phyloP scores from a whole-genome alignment of 2,888 invertebrate species.

The Lycia hirtaria region DNA sequence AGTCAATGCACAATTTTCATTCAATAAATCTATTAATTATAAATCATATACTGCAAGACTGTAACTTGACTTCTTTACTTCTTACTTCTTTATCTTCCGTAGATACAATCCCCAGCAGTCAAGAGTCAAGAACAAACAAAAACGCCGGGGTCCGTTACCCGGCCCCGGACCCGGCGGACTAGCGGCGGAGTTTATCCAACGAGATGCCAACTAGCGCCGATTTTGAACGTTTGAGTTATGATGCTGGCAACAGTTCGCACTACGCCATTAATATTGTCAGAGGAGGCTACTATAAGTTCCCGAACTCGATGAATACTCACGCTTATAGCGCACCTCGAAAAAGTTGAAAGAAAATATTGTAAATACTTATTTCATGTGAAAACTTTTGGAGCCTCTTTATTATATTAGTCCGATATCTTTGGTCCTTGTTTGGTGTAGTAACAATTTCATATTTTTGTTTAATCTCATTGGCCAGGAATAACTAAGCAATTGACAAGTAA shows the following conservation, averaged over 20 bases:
- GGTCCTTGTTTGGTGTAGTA: too few species aligned
- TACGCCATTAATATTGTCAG: conserved; percentile 46
- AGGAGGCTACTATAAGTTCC: conserved; percentile 25
- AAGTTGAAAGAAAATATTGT: too few species aligned
- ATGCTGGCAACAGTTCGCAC: conserved; percentile 44
- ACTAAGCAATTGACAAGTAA: too few species aligned
- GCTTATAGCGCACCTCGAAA: neutral
- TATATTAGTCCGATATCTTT: too few species aligned
- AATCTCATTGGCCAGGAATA: too few species aligned
- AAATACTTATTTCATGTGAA: too few species aligned
- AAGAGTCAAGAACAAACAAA: conserved; percentile 17
- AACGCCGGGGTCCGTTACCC: conserved; percentile 39
- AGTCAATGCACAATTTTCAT: too few species aligned
- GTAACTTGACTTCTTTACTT: conserved; percentile 24
- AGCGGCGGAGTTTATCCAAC: conserved; percentile 47
- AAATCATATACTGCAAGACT: too few species aligned
- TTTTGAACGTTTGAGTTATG: conserved; percentile 49
- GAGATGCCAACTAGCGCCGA: conserved; percentile 45
- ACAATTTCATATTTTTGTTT: too few species aligned
- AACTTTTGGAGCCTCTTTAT: too few species aligned
- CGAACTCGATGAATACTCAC: conserved; percentile 6
- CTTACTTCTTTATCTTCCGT: neutral
- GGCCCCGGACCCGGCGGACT: too few species aligned
- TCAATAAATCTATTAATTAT: too few species aligned
- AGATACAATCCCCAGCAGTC: neutral